These are phyloP conservation scores for Tridacna gigas DNA, from an alignment of 2,888 invertebrate species.

Conservation along the genomic window DNA sequence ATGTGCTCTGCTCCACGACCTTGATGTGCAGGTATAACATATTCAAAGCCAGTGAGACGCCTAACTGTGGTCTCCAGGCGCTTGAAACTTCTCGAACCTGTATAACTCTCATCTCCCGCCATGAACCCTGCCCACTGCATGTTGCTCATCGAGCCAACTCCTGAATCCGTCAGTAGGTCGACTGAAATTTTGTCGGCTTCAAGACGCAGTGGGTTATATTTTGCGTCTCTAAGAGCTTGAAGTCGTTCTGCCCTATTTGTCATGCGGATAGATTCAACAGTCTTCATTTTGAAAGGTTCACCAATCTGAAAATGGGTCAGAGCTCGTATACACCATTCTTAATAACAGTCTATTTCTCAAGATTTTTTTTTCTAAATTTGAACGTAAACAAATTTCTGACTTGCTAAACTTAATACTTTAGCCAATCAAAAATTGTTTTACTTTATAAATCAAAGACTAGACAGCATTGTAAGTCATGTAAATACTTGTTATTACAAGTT, in stretches of 20 bases:
- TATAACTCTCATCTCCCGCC: constrained; percentile 18
- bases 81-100: constrained; percentile 19
- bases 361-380: too few relatives aligned
- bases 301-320: constrained; percentile 10
- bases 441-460: too few relatives aligned
- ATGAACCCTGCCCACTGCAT: constrained; percentile 3
- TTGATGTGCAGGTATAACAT: constrained; percentile 43
- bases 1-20: constrained; percentile 43
- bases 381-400: too few relatives aligned
- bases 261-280: constrained; percentile 14
- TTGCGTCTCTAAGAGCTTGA: background rate
- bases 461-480: too few relatives aligned
- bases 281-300: constrained; percentile 17
- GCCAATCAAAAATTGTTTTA: too few relatives aligned
- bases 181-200: constrained; percentile 10
- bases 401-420: too few relatives aligned
- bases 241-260: constrained; percentile 1
- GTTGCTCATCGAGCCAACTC: constrained; percentile 1
- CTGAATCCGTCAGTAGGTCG: constrained; percentile 21
- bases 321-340: too few relatives aligned
- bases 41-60: constrained; percentile 6
- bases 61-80: constrained; percentile 5
- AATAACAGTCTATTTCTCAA: too few relatives aligned
- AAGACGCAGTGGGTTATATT: background rate
- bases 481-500: too few relatives aligned